These are phyloP conservation scores for Lithophane ornitopus DNA, from an alignment of 2,888 invertebrate species.

Conservation along the genomic window DNA sequence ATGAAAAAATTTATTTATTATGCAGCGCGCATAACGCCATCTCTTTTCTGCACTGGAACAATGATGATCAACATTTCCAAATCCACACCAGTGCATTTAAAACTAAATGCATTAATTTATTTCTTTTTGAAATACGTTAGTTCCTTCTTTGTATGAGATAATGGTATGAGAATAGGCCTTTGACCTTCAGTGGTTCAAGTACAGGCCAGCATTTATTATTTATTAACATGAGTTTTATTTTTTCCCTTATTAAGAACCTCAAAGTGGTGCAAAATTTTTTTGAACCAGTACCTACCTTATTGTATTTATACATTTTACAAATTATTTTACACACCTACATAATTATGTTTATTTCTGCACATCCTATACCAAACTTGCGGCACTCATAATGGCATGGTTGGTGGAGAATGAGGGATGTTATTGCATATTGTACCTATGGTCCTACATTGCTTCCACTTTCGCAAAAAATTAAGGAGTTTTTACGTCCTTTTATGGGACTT, in stretches of 20 bases:
- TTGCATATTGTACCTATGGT: conserved; percentile 18
- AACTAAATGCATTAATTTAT: neutral
- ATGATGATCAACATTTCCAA: neutral
- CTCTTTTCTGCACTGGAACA: neutral
- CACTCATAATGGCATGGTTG: conserved; percentile 47
- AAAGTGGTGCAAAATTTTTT: conserved; percentile 29
- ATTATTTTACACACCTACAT: conserved; percentile 26
- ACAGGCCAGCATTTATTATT: neutral
- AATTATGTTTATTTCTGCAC: conserved; percentile 31
- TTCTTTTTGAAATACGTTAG: neutral
- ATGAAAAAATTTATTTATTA: no score
- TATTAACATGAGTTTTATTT: neutral
- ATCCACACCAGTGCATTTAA: neutral
- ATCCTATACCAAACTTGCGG: conserved; percentile 36
- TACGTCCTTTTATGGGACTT: neutral
- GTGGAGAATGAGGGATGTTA: conserved; percentile 30
- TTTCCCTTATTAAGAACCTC: no score
- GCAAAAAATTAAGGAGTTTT: neutral
- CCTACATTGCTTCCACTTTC: conserved; percentile 1
- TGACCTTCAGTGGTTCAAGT: neutral
- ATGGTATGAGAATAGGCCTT: neutral
- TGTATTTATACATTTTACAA: conserved; percentile 37
- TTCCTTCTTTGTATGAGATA: no score
- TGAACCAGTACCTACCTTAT: conserved; percentile 11
- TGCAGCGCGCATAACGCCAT: neutral